Conservation (phyloP, 2,113 vertebrate species). For the Oceanodroma tethys region DNA sequence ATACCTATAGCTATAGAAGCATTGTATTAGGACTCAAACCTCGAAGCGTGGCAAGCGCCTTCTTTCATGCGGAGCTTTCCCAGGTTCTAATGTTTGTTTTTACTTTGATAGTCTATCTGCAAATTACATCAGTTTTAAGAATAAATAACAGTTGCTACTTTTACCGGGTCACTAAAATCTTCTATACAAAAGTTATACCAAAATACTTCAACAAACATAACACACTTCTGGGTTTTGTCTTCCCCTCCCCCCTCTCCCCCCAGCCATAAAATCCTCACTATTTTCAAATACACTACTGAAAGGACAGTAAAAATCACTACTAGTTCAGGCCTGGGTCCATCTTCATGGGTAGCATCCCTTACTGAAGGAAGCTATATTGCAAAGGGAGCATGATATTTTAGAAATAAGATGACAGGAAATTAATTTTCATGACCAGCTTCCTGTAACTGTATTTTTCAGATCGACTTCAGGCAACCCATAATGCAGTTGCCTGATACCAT, state of each 20-base stretch:
- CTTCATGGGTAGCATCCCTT: background rate
- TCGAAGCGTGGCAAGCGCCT: background rate
- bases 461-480: background rate
- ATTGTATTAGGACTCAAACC: background rate
- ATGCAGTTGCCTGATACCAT: background rate
- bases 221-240: background rate
- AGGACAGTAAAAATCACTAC: background rate
- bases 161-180: background rate
- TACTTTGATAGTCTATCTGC: background rate
- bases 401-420: background rate
- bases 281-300: background rate
- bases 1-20: background rate
- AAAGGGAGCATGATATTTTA: background rate
- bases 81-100: background rate
- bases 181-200: background rate
- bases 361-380: background rate
- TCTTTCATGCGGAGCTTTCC: background rate
- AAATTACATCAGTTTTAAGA: background rate
- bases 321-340: background rate
- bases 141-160: background rate
- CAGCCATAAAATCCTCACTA: background rate
- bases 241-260: no score
- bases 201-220: background rate
- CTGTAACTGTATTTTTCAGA: background rate
- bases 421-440: background rate